Conservation (phyloP, 2,113 vertebrate genomes). For the Platichthys stellatus region DNA sequence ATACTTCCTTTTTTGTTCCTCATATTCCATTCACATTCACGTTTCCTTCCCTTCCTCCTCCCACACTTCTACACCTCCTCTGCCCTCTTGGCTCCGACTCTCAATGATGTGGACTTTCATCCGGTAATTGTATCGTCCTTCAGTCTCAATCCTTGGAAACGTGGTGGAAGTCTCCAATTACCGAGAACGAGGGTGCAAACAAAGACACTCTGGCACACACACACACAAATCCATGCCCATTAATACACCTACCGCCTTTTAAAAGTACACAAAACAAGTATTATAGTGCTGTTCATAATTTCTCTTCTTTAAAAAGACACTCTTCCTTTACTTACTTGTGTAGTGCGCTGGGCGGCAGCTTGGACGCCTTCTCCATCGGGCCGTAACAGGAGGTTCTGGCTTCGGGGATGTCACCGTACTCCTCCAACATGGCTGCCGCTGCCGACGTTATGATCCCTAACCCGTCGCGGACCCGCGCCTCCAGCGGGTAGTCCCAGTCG, state of each 20-base stretch:
- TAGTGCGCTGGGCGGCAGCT: slow-evolving; percentile 88
- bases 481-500: slow-evolving; percentile 96
- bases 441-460: slow-evolving; percentile 95
- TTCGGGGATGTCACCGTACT: slow-evolving; percentile 93
- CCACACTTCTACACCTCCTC: slow-evolving; percentile 17
- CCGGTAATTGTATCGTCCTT: slow-evolving; percentile 49
- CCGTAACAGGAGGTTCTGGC: slow-evolving; percentile 93
- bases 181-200: slow-evolving; percentile 2
- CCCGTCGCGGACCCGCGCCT: slow-evolving; percentile 90
- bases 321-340: slow-evolving; percentile 87
- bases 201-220: slow-evolving; percentile 8
- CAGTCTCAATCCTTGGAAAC: slow-evolving; percentile 26
- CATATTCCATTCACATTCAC: slow-evolving; percentile 44
- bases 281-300: background rate
- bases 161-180: slow-evolving; percentile 48
- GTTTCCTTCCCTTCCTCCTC: slow-evolving; percentile 16
- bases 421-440: slow-evolving; percentile 93
- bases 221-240: background rate
- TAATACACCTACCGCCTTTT: too few relatives aligned
- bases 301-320: background rate
- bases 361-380: slow-evolving; percentile 84
- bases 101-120: slow-evolving; percentile 24
- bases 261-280: too few relatives aligned
- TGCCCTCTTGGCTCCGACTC: slow-evolving; percentile 15
- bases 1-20: slow-evolving; percentile 22